Evolutionary conservation across 1,140 invertebrate genomes (phyloP).

Genomic region (Zophobas atratus): DNA sequence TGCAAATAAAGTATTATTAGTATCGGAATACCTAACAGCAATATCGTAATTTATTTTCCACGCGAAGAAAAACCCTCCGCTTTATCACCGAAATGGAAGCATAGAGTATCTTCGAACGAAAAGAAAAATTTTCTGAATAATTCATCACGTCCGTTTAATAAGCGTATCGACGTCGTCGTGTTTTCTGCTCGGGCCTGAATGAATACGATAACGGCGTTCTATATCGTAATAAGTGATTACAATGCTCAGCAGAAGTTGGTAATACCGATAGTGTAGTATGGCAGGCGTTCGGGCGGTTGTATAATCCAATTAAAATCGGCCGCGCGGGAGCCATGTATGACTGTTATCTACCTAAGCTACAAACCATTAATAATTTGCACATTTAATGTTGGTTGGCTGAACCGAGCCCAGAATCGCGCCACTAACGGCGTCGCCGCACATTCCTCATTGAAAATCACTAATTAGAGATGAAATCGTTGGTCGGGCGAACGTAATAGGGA

Average conservation of each 20-base stretch:
- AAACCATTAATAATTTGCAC: conserved; percentile 64
- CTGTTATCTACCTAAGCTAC: conserved; percentile 64
- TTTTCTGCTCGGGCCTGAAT: conserved; percentile 13
- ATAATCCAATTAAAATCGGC: conserved; percentile 66
- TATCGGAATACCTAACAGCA: conserved; percentile 29
- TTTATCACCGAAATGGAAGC: conserved; percentile 31
- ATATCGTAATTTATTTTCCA: conserved; percentile 44
- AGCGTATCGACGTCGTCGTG: not conserved
- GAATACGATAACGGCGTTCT: conserved; percentile 43
- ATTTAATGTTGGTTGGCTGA: conserved; percentile 61
- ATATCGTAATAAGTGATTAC: conserved; percentile 48
- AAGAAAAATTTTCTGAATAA: conserved; percentile 14
- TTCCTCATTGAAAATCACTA: conserved; percentile 49
- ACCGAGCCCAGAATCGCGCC: conserved; percentile 50
- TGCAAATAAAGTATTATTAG: conserved; percentile 50
- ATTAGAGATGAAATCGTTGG: conserved; percentile 27
- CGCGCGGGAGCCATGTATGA: conserved; percentile 62
- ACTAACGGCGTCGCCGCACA: conserved; percentile 35
- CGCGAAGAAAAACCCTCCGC: conserved; percentile 19
- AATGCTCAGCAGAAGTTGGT: conserved; percentile 46
- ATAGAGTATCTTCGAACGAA: not conserved
- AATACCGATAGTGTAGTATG: conserved; percentile 39
- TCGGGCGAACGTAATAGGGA: not conserved
- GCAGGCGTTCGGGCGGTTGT: conserved; percentile 55
- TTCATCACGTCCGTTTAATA: conserved; percentile 7